Conservation (phyloP, 2,888 invertebrate genomes). For the Campoplex nolae region DNA sequence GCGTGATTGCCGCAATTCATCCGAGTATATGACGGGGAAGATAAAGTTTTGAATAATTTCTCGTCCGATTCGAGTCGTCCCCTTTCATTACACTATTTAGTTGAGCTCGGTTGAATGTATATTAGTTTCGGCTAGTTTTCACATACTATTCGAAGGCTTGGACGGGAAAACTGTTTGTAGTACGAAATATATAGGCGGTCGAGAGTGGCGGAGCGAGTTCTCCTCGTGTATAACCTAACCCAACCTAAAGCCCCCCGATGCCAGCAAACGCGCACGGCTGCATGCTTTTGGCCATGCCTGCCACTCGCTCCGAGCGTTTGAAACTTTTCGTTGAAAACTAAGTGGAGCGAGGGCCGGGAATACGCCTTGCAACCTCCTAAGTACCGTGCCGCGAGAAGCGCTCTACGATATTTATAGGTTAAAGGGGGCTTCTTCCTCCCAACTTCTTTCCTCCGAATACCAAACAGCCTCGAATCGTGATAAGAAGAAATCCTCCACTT, state of each 20-base stretch:
- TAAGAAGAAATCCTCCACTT: neutral
- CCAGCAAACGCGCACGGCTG: slow-evolving; percentile 11
- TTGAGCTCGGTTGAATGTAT: slow-evolving; percentile 47
- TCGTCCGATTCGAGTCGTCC: slow-evolving; percentile 4
- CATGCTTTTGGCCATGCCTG: slow-evolving; percentile 16
- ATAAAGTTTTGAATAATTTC: slow-evolving; percentile 13
- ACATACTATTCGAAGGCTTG: slow-evolving; percentile 6
- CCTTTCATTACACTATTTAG: slow-evolving; percentile 49
- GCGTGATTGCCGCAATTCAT: neutral
- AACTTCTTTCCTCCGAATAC: slow-evolving; percentile 17
- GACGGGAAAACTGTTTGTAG: slow-evolving; percentile 18
- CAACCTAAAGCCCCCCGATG: neutral
- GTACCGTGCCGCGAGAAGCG: slow-evolving; percentile 53
- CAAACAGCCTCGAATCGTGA: slow-evolving; percentile 15
- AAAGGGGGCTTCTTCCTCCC: slow-evolving; percentile 42
- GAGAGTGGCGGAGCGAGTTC: slow-evolving; percentile 16
- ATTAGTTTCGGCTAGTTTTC: slow-evolving; percentile 55
- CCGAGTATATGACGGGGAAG: neutral
- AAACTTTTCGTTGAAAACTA: slow-evolving; percentile 55
- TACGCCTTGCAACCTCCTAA: slow-evolving; percentile 42
- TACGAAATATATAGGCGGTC: slow-evolving; percentile 36
- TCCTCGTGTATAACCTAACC: slow-evolving; percentile 14
- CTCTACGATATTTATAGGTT: slow-evolving; percentile 59
- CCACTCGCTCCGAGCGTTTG: slow-evolving; percentile 53
- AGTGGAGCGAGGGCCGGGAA: neutral